These are phyloP conservation scores for Polydrusus cervinus DNA, from an alignment of 2,888 invertebrate genomes.

Conservation along the genomic window DNA sequence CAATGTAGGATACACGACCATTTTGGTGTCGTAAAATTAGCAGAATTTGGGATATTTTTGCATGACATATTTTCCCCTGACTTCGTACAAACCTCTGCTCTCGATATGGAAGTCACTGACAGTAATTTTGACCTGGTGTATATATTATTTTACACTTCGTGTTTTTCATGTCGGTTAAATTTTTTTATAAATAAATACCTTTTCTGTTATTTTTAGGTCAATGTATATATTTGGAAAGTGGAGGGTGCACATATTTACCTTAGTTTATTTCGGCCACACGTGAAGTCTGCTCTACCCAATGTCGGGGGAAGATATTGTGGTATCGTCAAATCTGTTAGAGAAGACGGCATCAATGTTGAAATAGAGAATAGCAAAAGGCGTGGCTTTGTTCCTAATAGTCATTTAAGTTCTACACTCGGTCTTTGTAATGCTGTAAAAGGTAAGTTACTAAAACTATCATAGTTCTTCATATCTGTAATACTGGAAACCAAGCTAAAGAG, in stretches of 20 bases:
- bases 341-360: slow-evolving; percentile 68
- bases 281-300: slow-evolving; percentile 60
- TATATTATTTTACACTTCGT: too few relatives aligned
- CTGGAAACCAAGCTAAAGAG: too few relatives aligned
- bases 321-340: slow-evolving; percentile 64
- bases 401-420: slow-evolving; percentile 67
- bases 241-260: slow-evolving; percentile 71
- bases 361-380: slow-evolving; percentile 59
- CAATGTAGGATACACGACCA: too few relatives aligned
- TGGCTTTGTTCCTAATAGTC: slow-evolving; percentile 69
- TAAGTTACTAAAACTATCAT: slow-evolving; percentile 52
- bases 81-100: too few relatives aligned
- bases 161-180: too few relatives aligned
- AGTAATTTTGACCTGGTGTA: too few relatives aligned
- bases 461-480: too few relatives aligned
- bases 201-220: slow-evolving; percentile 69
- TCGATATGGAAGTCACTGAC: too few relatives aligned
- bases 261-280: slow-evolving; percentile 67
- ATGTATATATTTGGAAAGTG: slow-evolving; percentile 71
- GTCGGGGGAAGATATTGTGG: slow-evolving; percentile 71
- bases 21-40: too few relatives aligned
- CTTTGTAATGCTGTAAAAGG: slow-evolving; percentile 65
- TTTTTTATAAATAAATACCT: too few relatives aligned
- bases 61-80: too few relatives aligned
- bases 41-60: too few relatives aligned